Conservation (phyloP, 2,888 invertebrate genomes). For the Apotomis betuletana region DNA sequence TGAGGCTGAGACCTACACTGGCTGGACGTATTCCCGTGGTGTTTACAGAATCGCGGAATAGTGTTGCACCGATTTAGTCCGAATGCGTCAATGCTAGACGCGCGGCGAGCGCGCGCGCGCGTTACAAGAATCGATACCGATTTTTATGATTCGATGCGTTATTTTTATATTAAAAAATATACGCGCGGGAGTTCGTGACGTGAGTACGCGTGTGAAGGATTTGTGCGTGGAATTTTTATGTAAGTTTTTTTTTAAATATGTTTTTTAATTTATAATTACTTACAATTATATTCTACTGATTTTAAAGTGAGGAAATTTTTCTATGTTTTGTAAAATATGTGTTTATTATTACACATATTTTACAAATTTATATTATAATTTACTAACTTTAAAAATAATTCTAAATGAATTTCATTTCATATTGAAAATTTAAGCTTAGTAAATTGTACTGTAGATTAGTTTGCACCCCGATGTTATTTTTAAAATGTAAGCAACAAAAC, state of each 20-base stretch:
- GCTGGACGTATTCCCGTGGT: slow-evolving; percentile 67
- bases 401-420: no score
- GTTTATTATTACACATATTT: no score
- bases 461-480: slow-evolving; percentile 32
- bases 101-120: slow-evolving; percentile 63
- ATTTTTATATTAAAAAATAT: slow-evolving; percentile 73
- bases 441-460: background rate
- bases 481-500: slow-evolving; percentile 37
- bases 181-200: slow-evolving; percentile 65
- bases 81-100: slow-evolving; percentile 81
- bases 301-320: background rate
- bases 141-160: slow-evolving; percentile 77
- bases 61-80: slow-evolving; percentile 82
- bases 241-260: background rate
- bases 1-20: slow-evolving; percentile 56
- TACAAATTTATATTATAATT: no score
- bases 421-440: no score
- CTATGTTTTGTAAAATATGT: background rate
- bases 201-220: slow-evolving; percentile 60
- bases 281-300: background rate
- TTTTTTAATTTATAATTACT: background rate
- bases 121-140: slow-evolving; percentile 68
- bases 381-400: no score
- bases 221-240: slow-evolving; percentile 44
- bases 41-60: slow-evolving; percentile 83